phyloP scores from a whole-genome alignment of 2,888 invertebrate species.

The Cyrtodaria siliqua region DNA sequence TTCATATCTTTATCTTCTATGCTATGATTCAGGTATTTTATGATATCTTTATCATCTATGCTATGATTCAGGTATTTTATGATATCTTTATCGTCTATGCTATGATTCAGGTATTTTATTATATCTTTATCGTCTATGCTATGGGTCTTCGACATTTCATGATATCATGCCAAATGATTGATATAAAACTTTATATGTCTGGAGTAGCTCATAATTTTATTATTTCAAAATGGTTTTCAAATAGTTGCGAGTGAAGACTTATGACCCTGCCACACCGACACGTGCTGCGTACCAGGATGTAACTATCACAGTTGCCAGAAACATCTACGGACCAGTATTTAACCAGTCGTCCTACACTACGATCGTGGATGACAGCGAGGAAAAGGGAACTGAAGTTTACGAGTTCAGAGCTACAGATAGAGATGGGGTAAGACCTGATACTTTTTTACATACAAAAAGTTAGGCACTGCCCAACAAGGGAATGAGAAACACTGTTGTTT shows the following conservation, averaged over 20 bases:
- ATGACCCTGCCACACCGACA: constrained; percentile 77
- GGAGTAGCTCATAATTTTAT: neutral
- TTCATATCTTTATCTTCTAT: too few species aligned
- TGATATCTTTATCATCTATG: too few species aligned
- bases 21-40: too few species aligned
- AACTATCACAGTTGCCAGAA: constrained; percentile 76
- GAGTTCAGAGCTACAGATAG: constrained; percentile 77
- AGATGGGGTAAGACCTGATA: constrained; percentile 81
- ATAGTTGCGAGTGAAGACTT: constrained; percentile 77
- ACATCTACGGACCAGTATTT: constrained; percentile 78
- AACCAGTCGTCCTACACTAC: constrained; percentile 39
- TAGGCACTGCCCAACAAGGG: too few species aligned
- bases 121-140: too few species aligned
- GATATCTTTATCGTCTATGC: too few species aligned
- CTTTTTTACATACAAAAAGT: too few species aligned
- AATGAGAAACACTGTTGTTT: too few species aligned
- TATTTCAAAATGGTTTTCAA: neutral
- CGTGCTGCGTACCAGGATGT: constrained; percentile 69
- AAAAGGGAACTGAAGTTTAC: constrained; percentile 68
- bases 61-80: too few species aligned
- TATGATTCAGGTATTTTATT: too few species aligned
- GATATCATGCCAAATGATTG: neutral
- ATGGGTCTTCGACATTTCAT: too few species aligned
- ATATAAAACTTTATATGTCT: too few species aligned
- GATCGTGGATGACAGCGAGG: constrained; percentile 71